Evolutionary conservation across 2,797 vertebrate species (phyloP), one percentile per base, ranked within the genome.

Genomic region (Clarias fuscus): DNA sequence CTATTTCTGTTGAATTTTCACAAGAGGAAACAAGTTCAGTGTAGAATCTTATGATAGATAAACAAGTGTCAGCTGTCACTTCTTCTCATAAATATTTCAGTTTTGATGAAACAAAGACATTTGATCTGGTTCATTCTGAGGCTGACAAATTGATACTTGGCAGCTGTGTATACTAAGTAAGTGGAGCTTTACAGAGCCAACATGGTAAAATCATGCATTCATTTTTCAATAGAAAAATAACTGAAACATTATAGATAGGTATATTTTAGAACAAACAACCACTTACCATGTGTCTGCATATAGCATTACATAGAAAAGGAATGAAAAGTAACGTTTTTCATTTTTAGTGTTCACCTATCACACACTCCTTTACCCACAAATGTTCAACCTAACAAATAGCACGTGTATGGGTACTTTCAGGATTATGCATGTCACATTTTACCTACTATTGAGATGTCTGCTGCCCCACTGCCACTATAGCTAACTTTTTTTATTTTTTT

Each of bases 41-140:
- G n/a, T 56, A 65, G 20, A 64, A 14, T 24, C 13, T 48, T 11
- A 80, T 73, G 18, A 81, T 4, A n/a, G 20, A 48, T 53, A 65
- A 30, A 13, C 27, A 33, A 30, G 56, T 15, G 11, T 56, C 40
- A n/a, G 1, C 5, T 64, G 11, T 86, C 20, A 64, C 59, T 73
- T 65, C 70, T 82, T 75, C 43, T 17, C 15, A 48, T 85, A 37
- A 78, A 78, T 78, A 59, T 59, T 78, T 78, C 27, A 37, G 56
- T 40, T 85, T 59, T 79, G 3, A 33, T 75, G 0, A 73, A n/a
- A 15, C 68, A 72, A 85, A 64, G 68, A 58, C 40, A 86, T 82
- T 64, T 53, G 30, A 78, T 61, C 76, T 64, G 33, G 1, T 15
- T 5, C 5, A 27, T 81, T 65, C 7, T 65, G 7, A 48, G 22